Conservation (phyloP, 2,113 vertebrate species). For the Phodopus roborovskii region DNA sequence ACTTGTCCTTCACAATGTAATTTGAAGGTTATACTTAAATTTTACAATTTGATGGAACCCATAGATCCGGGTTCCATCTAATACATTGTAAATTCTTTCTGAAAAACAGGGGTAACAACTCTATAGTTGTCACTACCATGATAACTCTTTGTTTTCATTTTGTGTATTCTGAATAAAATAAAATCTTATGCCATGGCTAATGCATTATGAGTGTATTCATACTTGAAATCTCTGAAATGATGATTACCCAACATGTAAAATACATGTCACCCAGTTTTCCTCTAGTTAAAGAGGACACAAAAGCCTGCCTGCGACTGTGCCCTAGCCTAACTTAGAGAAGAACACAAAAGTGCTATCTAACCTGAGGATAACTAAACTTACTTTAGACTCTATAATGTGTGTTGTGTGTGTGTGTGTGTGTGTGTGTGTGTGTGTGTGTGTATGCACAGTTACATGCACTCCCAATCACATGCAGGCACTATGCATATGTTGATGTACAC, state of each 20-base stretch:
- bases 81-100: not conserved
- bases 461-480: not conserved
- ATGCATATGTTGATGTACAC: not conserved
- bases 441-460: too few relatives aligned
- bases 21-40: not conserved
- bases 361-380: not conserved
- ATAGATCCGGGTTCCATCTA: not conserved
- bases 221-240: not conserved
- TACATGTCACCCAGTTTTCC: not conserved
- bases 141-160: not conserved
- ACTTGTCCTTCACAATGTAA: not conserved
- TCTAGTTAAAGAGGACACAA: not conserved
- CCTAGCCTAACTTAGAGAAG: not conserved
- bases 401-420: not conserved
- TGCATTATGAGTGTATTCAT: not conserved
- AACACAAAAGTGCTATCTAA: not conserved
- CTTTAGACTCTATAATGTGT: not conserved
- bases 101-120: not conserved
- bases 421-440: not conserved
- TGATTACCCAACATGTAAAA: not conserved
- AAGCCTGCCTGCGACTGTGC: not conserved
- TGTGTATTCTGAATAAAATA: not conserved
- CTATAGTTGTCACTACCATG: too few relatives aligned
- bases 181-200: not conserved
- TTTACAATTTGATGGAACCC: too few relatives aligned